Percentiles rank a stretch among this genome's conserved stretches.
Evolutionary conservation across 2,888 invertebrate species (phyloP).

Genomic region (Abrostola tripartita): DNA sequence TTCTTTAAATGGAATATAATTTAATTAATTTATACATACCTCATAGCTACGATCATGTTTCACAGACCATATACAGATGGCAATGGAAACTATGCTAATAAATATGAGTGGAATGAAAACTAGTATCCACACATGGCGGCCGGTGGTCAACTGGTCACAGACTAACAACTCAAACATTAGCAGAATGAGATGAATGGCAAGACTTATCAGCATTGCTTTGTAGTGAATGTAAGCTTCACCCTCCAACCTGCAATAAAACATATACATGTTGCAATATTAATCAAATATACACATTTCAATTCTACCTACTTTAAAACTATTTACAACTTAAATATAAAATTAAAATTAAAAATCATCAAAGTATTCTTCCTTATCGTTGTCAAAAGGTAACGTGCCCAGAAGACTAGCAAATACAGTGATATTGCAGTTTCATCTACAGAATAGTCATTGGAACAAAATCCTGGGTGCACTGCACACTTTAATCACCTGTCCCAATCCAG

Average conservation of each 20-base stretch:
- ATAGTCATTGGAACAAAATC: too few species aligned
- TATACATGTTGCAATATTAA: too few species aligned
- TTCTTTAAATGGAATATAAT: not conserved
- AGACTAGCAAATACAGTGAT: too few species aligned
- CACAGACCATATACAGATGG: constrained; percentile 99
- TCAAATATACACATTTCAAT: too few species aligned
- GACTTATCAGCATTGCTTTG: constrained; percentile 98
- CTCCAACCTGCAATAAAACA: constrained; percentile 91
- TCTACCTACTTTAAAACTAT: too few species aligned
- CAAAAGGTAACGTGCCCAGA: too few species aligned
- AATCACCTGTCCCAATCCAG: too few species aligned
- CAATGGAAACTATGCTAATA: constrained; percentile 98
- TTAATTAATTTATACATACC: constrained; percentile 82
- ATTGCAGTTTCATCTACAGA: too few species aligned
- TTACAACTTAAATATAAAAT: too few species aligned
- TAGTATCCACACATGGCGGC: constrained; percentile 95
- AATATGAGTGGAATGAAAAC: constrained; percentile 98
- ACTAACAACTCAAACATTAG: constrained; percentile 98
- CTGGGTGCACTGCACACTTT: too few species aligned
- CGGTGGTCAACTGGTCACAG: constrained; percentile 97
- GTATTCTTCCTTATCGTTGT: not conserved
- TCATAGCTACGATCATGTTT: constrained; percentile 99
- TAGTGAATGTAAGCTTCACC: constrained; percentile 99
- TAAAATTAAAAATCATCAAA: too few species aligned
- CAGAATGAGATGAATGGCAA: constrained; percentile 97